Evolutionary conservation across 2,888 invertebrate genomes (phyloP), one percentile per base, ranked within the genome.

Genomic region (Ischnus inquisitorius): DNA sequence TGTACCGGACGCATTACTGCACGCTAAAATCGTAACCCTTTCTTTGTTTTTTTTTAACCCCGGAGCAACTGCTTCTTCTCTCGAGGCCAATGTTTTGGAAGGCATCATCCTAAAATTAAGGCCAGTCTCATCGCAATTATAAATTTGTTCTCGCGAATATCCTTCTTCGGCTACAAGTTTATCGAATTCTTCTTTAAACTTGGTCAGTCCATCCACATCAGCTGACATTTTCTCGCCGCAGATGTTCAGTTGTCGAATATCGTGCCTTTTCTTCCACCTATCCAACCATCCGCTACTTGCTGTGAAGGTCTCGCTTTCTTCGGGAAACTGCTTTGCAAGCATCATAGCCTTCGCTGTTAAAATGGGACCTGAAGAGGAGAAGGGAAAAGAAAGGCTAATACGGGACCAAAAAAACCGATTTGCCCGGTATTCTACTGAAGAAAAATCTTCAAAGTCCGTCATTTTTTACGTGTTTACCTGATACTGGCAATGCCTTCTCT

Each of bases 71-170:
- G 2, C 71, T 83, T 87, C 85, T 62, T 78, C 79, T 74, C 71
- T 54, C 16, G 82, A 54, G 62, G 87, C 86, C 41, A 87, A 69
- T 43, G 84, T 86, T 78, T 85, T 88, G 41, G 68, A 76, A 14
- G 85, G 87, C 78, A 88, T 77, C 79, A 84, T 75, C 79, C 85
- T 85, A 72, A 82, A 88, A 82, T 85, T 75, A 19, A 87, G 72
- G n/a, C 85, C 87, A 41, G 86, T 87, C 76, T 88, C 83, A 62
- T 87, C 86, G 16, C 72, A 83, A 69, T 88, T 88, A 65, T 85
- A 88, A 39, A 89, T 69, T 82, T 88, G 86, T 57, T 86, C 82
- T 22, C 67, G 77, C n/a, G 80, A 74, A 46, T 83, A 84, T 64
- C 64, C 76, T 69, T 84, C 80, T 46, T 84, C 78, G 46, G 60